Base-by-base conservation (phyloP, 1,140 invertebrate species). In the Drosophila hydei region DNA sequence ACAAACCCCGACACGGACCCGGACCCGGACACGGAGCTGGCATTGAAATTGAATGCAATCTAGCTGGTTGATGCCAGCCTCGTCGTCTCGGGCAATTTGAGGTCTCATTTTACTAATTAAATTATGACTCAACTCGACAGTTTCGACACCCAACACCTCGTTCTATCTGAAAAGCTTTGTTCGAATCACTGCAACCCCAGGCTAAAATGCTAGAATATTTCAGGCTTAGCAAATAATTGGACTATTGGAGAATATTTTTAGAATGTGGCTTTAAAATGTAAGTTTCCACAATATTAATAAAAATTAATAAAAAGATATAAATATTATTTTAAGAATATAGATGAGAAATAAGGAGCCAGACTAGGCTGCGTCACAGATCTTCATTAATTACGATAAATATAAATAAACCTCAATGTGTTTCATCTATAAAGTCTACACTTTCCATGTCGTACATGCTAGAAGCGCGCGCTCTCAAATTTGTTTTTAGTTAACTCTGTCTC, bases 91-190 rank as follows among this genome's bases (percentile, higher is more conserved):
- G 56, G 33, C 55, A 69, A 69, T 88, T 88, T 88, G 83, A 88
- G 83, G 83, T 81, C 83, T 88, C 83, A 88, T 88, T 88, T 88
- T 88, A 79, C 74, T 88, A 88, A 88, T 88, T 88, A 88, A 88
- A 88, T 88, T 88, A 88, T 88, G 78, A 72, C 75, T 69, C 43
- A 47, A 75, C 48, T 36, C 70, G 58, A 54, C 70, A 68, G 70
- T 43, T 61, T 61, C 70, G 70, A 72, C 70, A 72, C 63, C 69
- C 12, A 60, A 72, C 63, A 72, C 69, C 69, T 67, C 27, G 38
- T 19, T 52, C 54, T 25, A 51, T 50, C 43, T 50, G 43, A 43
- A 63, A 55, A 40, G 43, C 36, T 55, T 72, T 72, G 69, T 63
- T 23, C 67, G 16, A 11, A 55, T 3, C 23, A 12, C 56, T 2